Evolutionary conservation across 2,888 invertebrate genomes (phyloP), one percentile per base, ranked within the genome.

Genomic region (Andrena trimmerana): DNA sequence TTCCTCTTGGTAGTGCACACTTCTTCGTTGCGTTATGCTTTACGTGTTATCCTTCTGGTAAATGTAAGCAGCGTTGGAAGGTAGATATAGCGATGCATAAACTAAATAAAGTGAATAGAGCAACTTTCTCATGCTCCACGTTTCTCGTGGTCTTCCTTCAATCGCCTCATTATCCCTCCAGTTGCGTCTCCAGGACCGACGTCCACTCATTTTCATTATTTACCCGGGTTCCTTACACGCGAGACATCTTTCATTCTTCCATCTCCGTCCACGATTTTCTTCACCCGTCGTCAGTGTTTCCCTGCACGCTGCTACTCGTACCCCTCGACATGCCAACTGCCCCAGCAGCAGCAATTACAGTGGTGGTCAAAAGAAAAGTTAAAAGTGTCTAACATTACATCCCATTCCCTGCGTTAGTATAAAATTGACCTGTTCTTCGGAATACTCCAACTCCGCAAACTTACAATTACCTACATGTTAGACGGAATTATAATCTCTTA

Each of bases 191-290:
- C 50, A n/a, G 50, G 10, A 57, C 24, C 27, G 50, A 73, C 54
- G 54, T 65, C 72, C 72, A 29, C 36, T n/a, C 52, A 27, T 72
- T 65, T 65, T 54, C 29, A 36, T 73, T 73, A 8, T 67, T 72
- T 27, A 16, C 52, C 27, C n/a, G 27, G 29, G 50, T 27, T 31
- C 31, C 10, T 54, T 54, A 27, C 72, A 73, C 65, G 72, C 72
- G 65, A 73, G 54, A 63, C 10, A 57, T 57, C 57, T 24, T 57
- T 24, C 27, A 57, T 27, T 27, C 65, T 52, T 63, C 63, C 50
- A 50, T 33, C 31, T 65, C 29, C 52, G 24, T 29, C 54, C 36
- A 16, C 5, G 20, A 57, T 59, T 70, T 42, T 42, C 57, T 24
- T 57, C n/a, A 24, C 20, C n/a, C 13, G 13, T 42, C 42, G 42